phyloP scores from a whole-genome alignment of 2,113 vertebrate species.

The Recurvirostra avosetta region DNA sequence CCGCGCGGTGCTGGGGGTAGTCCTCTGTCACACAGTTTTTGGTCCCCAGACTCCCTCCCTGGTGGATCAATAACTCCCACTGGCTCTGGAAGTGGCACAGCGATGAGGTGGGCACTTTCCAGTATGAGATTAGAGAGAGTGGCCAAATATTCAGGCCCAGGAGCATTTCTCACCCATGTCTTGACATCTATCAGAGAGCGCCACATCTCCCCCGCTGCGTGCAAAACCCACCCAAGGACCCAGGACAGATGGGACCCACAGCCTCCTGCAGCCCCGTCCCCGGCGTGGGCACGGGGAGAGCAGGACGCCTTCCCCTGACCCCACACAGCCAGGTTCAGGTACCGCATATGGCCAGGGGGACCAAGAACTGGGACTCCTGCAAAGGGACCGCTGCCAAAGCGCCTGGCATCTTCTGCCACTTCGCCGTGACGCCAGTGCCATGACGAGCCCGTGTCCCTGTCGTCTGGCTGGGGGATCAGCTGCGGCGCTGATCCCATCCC shows the following conservation, averaged over 20 bases:
- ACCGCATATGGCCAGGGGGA: rapidly evolving
- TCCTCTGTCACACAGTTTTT: background rate
- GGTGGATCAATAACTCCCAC: background rate
- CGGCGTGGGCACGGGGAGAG: rapidly evolving
- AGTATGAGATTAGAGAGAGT: background rate
- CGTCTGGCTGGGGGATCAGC: background rate
- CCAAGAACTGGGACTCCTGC: background rate
- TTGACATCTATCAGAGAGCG: background rate
- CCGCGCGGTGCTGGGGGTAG: background rate
- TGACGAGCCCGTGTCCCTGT: rapidly evolving
- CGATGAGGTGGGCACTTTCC: background rate
- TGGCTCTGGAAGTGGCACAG: background rate
- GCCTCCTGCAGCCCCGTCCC: background rate
- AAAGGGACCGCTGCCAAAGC: background rate
- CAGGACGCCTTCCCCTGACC: background rate
- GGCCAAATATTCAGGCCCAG: background rate
- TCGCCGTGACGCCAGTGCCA: background rate
- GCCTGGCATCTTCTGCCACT: background rate
- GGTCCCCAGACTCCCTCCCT: background rate
- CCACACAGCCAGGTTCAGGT: too few relatives aligned
- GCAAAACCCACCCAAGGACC: background rate
- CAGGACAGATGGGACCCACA: background rate
- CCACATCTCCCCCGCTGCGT: background rate
- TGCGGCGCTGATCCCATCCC: background rate
- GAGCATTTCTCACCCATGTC: background rate